Evolutionary conservation across 2,888 invertebrate species (phyloP), one percentile per base, ranked within the genome.

Genomic region (Nebria brevicollis): DNA sequence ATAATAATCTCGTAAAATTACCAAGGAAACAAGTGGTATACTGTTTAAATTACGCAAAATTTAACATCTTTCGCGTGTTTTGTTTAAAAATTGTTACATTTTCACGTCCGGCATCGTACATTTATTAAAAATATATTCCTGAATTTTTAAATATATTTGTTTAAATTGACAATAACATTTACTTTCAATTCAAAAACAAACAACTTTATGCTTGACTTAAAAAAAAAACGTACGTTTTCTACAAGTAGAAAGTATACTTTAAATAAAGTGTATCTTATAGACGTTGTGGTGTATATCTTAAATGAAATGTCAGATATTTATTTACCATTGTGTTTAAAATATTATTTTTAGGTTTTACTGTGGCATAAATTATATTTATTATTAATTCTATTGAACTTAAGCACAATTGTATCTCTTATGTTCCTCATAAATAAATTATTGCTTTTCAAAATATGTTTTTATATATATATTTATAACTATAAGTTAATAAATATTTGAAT

Each of bases 121-220:
- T 34, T 34, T 34, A 34, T 34, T 34, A 4, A 34, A 34, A 34
- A 0, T 34, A 34, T 4, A 34, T 34, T 34, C 34, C 2, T 54
- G 7, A 54, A 54, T 13, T 54, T 54, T 54, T 11, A 13, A 8
- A 54, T 11, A 13, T 11, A 54, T 54, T 54, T 54, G 54, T 54
- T 54, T 54, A 54, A 54, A 54, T 54, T 70, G 70, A 26, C 25
- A 20, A 25, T 26, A 54, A 54, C 25, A 10, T 70, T 70, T 34
- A 70, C 77, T 77, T 77, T 77, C 77, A 77, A 72, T 77, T 77
- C 64, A 43, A 77, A 70, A 77, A 77, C 43, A 77, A 77, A 77
- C 76, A 76, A 77, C 72, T 77, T 70, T 72, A 77, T 54, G 77
- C 72, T 72, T 72, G 77, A 77, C 72, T 77, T 73, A 73, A 73